A percentile compares a stretch with the other conserved stretches of the same genome.
Evolutionary conservation across 2,888 invertebrate species (phyloP).

Genomic region (Eupithecia insigniata): DNA sequence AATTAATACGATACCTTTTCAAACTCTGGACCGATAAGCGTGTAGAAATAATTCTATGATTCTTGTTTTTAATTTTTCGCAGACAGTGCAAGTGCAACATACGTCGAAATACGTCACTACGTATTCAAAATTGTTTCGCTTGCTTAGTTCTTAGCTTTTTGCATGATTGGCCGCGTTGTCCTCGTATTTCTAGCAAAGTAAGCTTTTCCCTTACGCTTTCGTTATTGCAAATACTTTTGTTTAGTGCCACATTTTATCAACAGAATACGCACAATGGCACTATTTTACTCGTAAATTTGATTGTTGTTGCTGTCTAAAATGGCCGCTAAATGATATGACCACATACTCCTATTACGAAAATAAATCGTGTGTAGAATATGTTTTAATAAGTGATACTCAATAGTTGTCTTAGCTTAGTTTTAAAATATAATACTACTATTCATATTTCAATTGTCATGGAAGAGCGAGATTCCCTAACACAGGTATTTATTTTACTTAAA

Average conservation of each 20-base stretch:
- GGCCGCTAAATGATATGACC: conserved; percentile 51
- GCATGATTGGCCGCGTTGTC: conserved; percentile 43
- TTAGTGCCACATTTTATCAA: conserved; percentile 45
- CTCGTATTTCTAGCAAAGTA: conserved; percentile 46
- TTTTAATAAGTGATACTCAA: not conserved
- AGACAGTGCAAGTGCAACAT: conserved; percentile 21
- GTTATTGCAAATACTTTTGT: conserved; percentile 49
- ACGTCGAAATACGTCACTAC: conserved; percentile 18
- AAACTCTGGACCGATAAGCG: not conserved
- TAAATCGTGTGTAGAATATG: not conserved
- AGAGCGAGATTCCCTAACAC: no score
- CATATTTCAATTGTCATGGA: no score
- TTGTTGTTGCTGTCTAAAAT: conserved; percentile 30
- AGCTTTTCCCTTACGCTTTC: conserved; percentile 47
- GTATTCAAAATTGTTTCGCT: conserved; percentile 43
- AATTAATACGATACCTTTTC: not conserved
- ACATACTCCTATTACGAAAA: conserved; percentile 68
- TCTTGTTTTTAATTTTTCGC: conserved; percentile 23
- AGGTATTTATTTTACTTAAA: no score
- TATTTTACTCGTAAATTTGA: not conserved
- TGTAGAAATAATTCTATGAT: not conserved
- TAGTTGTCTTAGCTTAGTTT: no score
- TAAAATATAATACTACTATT: no score
- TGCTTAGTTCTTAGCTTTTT: conserved; percentile 40
- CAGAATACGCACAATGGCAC: conserved; percentile 41